Conservation (phyloP, 2,797 vertebrate genomes). For the Ceryle rudis region DNA sequence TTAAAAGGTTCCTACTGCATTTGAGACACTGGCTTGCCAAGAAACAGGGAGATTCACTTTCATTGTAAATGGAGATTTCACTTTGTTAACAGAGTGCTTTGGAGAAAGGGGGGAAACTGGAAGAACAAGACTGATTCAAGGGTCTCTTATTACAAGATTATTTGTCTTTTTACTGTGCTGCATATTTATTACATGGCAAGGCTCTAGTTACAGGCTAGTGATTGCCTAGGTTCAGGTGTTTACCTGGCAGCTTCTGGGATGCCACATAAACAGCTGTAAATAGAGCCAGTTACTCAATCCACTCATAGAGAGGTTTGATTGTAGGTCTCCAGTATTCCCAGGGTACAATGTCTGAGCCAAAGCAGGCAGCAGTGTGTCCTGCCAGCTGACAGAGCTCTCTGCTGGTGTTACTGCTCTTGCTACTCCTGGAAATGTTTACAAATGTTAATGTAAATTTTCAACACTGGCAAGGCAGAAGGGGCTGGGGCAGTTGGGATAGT, state of each 20-base stretch:
- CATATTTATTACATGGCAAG: constrained; percentile 32
- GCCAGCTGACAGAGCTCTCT: not conserved
- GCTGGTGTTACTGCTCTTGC: constrained; percentile 12
- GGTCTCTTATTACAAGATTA: constrained; percentile 51
- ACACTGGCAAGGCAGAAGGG: not conserved
- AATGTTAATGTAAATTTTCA: constrained; percentile 27
- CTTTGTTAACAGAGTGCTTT: constrained; percentile 21
- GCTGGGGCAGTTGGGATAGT: not conserved
- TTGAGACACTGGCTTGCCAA: not conserved
- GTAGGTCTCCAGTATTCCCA: constrained; percentile 1
- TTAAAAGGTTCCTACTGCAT: not conserved
- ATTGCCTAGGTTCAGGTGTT: constrained; percentile 51
- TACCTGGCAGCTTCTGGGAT: constrained; percentile 43
- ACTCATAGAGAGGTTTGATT: constrained; percentile 19
- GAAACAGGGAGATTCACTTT: constrained; percentile 38
- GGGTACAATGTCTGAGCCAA: not conserved
- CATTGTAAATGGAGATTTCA: not conserved
- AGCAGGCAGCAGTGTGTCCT: not conserved
- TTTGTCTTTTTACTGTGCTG: constrained; percentile 4
- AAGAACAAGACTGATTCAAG: constrained; percentile 28
- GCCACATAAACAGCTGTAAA: constrained; percentile 42
- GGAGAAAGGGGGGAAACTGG: not conserved
- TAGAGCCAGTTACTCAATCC: constrained; percentile 50
- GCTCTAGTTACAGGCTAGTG: constrained; percentile 51
- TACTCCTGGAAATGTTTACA: constrained; percentile 42